Evolutionary conservation across 2,113 vertebrate genomes (phyloP), one percentile per base, ranked within the genome.

Genomic region (Jacana jacana): DNA sequence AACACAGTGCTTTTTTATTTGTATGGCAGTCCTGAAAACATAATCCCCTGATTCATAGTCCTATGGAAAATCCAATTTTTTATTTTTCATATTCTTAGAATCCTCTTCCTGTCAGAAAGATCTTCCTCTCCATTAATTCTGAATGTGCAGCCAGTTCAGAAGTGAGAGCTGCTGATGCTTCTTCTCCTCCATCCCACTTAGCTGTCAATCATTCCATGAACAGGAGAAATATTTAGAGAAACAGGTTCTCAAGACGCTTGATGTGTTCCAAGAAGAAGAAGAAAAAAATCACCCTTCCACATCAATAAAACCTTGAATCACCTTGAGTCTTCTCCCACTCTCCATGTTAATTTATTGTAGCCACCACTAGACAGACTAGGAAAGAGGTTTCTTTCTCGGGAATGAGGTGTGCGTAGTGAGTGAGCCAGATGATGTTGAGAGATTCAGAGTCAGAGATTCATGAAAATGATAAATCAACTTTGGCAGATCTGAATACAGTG

Each of bases 131-230:
- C 30, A 35, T 91, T 92, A 83, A 86, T 83, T 81, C 58, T 94
- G 72, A 88, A 61, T 46, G 28, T 77, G 30, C n/a, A 88, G 20
- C 80, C 68, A 88, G 86, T 88, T 94, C 76, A 97, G 88, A 63
- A 92, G 37, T 73, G 44, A 82, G 48, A 88, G 46, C 58, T 80
- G 46, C 58, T 80, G 49, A 73, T 94, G 49, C 35, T 89, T 30
- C 46, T 80, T 60, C 42, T 81, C 44, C 46, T 96, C 40, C 73
- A 6, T 69, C 75, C 79, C 49, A 64, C 71, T 88, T 72, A 93
- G 25, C 10, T 93, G 88, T 42, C 69, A 86, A 8, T 86, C 77
- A 65, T 66, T 75, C 35, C 27, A 70, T 16, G 19, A 88, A 83
- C 12, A 63, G 48, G 37, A 64, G 33, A 88, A 86, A 60, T 77